Base-by-base conservation (phyloP, 2,113 vertebrate genomes). In the Heteronetta atricapilla region DNA sequence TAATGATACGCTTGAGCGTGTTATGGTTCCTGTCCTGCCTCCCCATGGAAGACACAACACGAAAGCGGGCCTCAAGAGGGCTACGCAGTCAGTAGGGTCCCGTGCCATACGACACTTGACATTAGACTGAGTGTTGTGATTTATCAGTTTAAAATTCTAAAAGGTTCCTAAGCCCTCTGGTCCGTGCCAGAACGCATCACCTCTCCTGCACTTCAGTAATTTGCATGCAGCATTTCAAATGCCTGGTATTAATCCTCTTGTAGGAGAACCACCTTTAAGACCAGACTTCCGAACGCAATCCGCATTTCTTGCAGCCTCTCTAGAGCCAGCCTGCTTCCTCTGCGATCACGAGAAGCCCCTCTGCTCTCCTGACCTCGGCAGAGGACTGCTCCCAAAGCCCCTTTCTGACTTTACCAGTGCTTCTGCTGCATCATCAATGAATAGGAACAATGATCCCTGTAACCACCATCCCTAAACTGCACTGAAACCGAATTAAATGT, bases 241-340 rank as follows among this genome's bases (percentile, higher is more conserved):
- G 46, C 29, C 13, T 8, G 31, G 14, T 6, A 8, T 26, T 69
- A 68, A 68, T 10, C 40, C 36, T 34, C 56, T 11, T 48, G 17
- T 11, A 52, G 1, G 1, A 7, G 9, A 80, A 50, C 13, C 10
- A 7, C 19, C 58, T 90, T 50, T 38, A 29, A 60, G 44, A 50
- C 42, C 2, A 55, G 75, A n/a, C 11, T 78, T 58, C 12, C 8
- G 21, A 62, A 82, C 63, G 23, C 7, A 17, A 79, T 12, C 3
- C 2, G 0, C 25, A 31, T 20, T 82, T 66, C 40, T 59, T 75
- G 46, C 25, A 29, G 50, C 8, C 21, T 58, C 34, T 40, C 0
- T 1, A 1, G 44, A 79, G 70, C 20, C n/a, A 0, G 0, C 8
- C 48, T 73, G 52, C 38, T 62, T 69, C 62, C 58, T 44, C 48